Evolutionary conservation across 1,140 invertebrate genomes (phyloP), one percentile per base, ranked within the genome.

Genomic region (Bradynema listronoti): DNA sequence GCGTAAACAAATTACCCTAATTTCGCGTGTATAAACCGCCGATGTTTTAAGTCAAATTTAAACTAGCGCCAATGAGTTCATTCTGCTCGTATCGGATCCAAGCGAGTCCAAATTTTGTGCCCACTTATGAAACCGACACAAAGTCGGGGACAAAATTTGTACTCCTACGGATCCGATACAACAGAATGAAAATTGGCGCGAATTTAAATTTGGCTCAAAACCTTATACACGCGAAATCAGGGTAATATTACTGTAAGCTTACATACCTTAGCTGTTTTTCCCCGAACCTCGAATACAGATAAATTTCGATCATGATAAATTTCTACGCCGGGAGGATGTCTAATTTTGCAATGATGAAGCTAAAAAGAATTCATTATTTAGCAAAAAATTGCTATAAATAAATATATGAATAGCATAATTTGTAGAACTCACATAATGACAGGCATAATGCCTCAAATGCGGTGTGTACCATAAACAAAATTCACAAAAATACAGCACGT

Each of bases 381-480:
- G 49, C 11, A 25, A 27, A 19, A 11, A 42, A 22, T 49, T 11
- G n/a, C 46, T 42, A 49, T n/a, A 11, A 85, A 24, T 84, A 81
- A 77, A 11, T 30, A 19, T 49, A 32, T 45, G 43, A 6, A 47
- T 54, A 1, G 52, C 36, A 24, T 14, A 33, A 30, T 16, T 45
- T 46, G 50, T n/a, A 42, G 68, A 83, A 54, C 85, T 84, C 77
- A 86, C 86, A 72, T 94, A 81, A 81, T 99, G 94, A 68, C 91
- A 82, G 79, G 91, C 88, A 50, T 97, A 82, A 79, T 91, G 93
- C 78, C 90, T 93, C 80, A 22, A 16, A 84, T 90, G 94, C 81
- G 95, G 95, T 66, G 91, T 84, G 78, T 95, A 98, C 78, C 95
- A 96, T 1, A 99, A 82, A 82, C 95, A 99, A 80, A 93, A 98